phyloP scores from a whole-genome alignment of 2,113 vertebrate species.

The Dendropsophus ebraccatus region DNA sequence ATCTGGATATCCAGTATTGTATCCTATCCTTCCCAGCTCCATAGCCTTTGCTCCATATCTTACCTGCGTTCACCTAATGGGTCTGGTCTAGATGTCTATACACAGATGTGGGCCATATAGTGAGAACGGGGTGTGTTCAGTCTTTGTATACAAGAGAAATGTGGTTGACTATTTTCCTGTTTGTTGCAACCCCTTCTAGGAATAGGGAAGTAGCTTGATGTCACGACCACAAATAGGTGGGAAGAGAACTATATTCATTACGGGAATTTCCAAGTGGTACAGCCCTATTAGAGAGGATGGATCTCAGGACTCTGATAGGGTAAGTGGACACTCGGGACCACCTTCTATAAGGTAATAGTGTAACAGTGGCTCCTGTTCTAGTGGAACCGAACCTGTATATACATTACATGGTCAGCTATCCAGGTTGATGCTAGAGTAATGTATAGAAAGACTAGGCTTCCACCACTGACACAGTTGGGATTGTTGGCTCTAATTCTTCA shows the following conservation, averaged over 20 bases:
- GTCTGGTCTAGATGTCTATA: not conserved
- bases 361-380: no score
- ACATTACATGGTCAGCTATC: no score
- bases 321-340: no score
- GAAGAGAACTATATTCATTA: not conserved
- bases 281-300: not conserved
- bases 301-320: not conserved
- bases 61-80: conserved; percentile 22
- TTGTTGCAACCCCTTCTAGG: conserved; percentile 38
- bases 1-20: not conserved
- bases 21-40: not conserved
- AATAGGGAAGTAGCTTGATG: conserved; percentile 49
- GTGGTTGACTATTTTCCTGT: conserved; percentile 38
- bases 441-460: no score
- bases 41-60: not conserved
- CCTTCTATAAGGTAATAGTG: no score
- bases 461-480: no score
- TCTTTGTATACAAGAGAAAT: not conserved
- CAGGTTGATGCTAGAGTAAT: no score
- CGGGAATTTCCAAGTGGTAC: not conserved
- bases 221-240: not conserved
- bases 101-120: no score
- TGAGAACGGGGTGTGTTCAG: not conserved
- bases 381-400: no score
- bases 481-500: no score